Base-by-base conservation (phyloP, 2,113 vertebrate genomes). In the Melanotaenia duboulayi region DNA sequence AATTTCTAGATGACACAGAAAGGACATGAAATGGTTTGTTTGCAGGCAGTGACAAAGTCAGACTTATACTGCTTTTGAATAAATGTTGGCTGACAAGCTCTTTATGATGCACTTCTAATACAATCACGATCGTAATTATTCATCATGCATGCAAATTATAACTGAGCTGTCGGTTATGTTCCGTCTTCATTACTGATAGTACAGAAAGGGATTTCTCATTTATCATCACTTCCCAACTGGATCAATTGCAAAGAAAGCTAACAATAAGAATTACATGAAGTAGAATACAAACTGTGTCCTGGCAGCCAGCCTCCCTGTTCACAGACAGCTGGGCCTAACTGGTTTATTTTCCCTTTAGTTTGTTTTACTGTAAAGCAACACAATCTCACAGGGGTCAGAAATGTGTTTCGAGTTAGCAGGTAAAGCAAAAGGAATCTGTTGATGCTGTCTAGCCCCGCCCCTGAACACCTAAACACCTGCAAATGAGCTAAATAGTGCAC, bases 241-340 rank as follows among this genome's bases (percentile, higher is more conserved):
- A 54, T 54, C n/a, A 65, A 20, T 49, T n/a, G 17, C 35, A 35
- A 28, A 58, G 39, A 16, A 54, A 25, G 66, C 6, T 46, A 67
- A 76, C 48, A 63, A 76, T 71, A 66, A 63, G 59, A 81, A 46
- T 4, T 39, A 55, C 52, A 57, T 17, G 46, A 51, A 74, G 44
- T 5, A 20, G 40, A 63, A 51, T n/a, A n/a, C 51, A 74, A 58
- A 55, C 22, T 9, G 63, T 66, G 39, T 32, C 67, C n/a, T 67
- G 54, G 72, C 54, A 80, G 59, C 72, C 50, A 35, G 32, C 24
- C 2, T 20, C 40, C 50, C 56, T 20, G 52, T 54, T 20, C 60
- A 19, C 22, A 32, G 35, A 20, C 25, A 60, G 39, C 44, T 35
- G 49, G 51, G 65, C 58, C 1, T 50, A 13, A 9, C 11, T 24